Evolutionary conservation across 2,888 invertebrate species (phyloP), one percentile per base, ranked within the genome.

Genomic region (Tetramorium bicarinatum): DNA sequence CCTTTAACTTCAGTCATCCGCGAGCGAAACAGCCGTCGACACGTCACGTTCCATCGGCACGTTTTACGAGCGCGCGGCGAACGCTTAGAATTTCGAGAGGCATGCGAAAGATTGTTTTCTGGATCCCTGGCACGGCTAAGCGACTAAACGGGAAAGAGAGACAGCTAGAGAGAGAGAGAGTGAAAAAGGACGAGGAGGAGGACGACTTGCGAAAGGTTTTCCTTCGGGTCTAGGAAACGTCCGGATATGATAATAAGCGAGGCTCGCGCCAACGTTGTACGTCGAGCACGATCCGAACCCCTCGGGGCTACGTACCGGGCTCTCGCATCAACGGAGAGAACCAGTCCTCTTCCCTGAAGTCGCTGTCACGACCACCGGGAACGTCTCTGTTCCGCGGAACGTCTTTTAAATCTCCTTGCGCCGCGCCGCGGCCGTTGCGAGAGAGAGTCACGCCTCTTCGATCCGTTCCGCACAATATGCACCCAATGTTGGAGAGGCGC

Each of bases 331-430:
- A 90, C 89, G 77, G 84, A 75, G 87, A 90, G 88, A 89, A 82
- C 82, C 87, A 85, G 87, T 91, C 86, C 89, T 87, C 90, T 89
- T 89, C 87, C 87, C 89, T 91, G 89, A 85, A 90, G 91, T 87
- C 91, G 91, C 92, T 92, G 92, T 92, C 91, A 91, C 90, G 91
- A 91, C 91, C 90, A 91, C 91, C 91, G 89, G 91, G 89, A 91
- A 92, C 90, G 89, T 90, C 91, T 91, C 85, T 90, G 87, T 90
- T 90, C 86, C 69, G 49, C 44, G 84, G 75, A 80, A 62, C 85
- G 66, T 77, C 85, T 89, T 89, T 87, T 85, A 89, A 87, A 87
- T 85, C 80, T 71, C 83, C 85, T 69, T 66, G 69, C 83, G 54
- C 82, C 83, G 83, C 69, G 80, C 80, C 81, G 71, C 64, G 75